Conservation (phyloP, 2,797 vertebrate genomes). For the Hapalemur alaotrensis region DNA sequence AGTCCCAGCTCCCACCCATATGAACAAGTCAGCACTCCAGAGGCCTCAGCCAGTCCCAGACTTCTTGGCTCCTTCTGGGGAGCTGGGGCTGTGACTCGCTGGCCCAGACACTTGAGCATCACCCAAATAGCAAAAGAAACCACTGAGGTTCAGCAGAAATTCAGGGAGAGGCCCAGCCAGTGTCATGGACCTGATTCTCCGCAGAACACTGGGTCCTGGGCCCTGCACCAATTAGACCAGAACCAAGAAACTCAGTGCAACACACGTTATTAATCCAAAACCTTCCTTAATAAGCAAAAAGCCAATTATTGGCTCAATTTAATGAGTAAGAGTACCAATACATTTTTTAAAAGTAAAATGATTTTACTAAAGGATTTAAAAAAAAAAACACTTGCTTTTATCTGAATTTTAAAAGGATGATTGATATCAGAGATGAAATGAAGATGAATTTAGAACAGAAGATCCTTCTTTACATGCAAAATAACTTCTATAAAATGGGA, state of each 20-base stretch:
- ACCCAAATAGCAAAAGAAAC: background rate
- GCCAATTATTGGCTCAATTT: background rate
- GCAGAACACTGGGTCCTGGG: background rate
- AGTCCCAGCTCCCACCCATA: background rate
- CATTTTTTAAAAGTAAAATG: background rate
- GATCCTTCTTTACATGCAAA: background rate
- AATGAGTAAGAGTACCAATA: background rate
- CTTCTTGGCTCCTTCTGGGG: background rate
- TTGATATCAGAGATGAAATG: background rate
- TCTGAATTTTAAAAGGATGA: background rate
- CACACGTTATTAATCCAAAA: background rate
- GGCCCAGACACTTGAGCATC: background rate
- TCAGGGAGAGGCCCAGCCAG: background rate
- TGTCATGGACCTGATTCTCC: background rate
- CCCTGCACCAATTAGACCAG: background rate
- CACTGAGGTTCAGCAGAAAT: background rate
- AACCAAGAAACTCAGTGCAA: background rate
- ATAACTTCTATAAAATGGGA: background rate
- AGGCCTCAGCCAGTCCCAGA: background rate
- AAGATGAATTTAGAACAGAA: background rate
- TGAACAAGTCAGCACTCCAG: background rate
- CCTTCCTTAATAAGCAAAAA: background rate
- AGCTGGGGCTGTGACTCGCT: background rate
- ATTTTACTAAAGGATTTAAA: background rate
- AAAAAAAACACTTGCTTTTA: background rate